Conservation (phyloP, 2,797 vertebrate species). For the Lepilemur ruficaudatus region DNA sequence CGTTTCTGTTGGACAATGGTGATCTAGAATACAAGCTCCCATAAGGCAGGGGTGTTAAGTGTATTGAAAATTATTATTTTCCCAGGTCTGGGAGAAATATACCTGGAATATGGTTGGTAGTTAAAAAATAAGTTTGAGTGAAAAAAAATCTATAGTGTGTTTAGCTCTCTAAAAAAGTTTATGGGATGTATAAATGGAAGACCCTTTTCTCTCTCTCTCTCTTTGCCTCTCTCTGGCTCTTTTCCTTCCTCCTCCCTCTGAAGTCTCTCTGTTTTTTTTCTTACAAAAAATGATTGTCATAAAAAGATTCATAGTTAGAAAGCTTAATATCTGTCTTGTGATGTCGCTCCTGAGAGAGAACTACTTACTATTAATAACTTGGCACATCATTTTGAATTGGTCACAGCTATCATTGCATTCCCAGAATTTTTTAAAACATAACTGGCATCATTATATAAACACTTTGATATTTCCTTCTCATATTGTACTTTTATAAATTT, state of each 20-base stretch:
- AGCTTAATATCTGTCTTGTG: neutral
- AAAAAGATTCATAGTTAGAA: neutral
- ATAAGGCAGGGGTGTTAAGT: neutral
- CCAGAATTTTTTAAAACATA: neutral
- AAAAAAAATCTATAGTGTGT: neutral
- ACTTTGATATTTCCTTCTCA: neutral
- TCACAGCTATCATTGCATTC: neutral
- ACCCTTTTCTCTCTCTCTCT: neutral
- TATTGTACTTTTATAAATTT: slow-evolving; percentile 14
- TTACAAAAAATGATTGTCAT: neutral
- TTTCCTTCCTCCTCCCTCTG: neutral
- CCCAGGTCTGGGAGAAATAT: neutral
- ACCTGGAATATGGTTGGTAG: neutral
- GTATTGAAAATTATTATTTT: neutral
- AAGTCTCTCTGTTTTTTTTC: neutral
- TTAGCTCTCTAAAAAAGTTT: neutral
- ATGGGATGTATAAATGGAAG: neutral
- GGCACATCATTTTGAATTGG: neutral
- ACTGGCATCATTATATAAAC: neutral
- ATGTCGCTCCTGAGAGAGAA: neutral
- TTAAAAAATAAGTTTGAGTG: neutral
- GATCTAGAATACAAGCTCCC: neutral
- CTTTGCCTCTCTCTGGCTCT: neutral
- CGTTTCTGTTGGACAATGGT: neutral
- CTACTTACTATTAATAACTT: neutral